Evolutionary conservation across 2,113 vertebrate species (phyloP).

Genomic region (Tragelaphus scriptus): DNA sequence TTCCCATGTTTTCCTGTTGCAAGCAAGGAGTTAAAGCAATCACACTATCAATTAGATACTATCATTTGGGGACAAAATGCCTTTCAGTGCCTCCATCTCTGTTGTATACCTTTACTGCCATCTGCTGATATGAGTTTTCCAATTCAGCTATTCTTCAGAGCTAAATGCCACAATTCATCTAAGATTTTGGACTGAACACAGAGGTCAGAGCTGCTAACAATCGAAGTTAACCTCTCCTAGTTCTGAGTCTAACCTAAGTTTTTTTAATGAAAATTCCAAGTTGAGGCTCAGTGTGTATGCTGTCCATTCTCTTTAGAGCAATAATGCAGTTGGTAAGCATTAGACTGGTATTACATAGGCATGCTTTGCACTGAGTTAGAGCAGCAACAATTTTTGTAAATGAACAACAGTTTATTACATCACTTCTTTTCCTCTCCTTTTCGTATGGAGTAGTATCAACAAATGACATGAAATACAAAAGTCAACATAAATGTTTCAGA

Average conservation of each 20-base stretch:
- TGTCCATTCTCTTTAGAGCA: neutral
- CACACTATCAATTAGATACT: conserved; percentile 78
- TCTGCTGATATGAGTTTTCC: conserved; percentile 82
- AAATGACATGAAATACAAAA: conserved; percentile 69
- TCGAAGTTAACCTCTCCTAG: neutral
- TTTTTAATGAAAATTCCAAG: conserved; percentile 29
- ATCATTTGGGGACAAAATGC: conserved; percentile 55
- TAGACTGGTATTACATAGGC: conserved; percentile 74
- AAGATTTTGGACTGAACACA: neutral
- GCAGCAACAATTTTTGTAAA: conserved; percentile 87
- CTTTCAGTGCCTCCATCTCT: conserved; percentile 25
- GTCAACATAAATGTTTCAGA: conserved; percentile 22
- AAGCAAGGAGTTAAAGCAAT: conserved; percentile 78
- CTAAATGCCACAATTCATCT: neutral
- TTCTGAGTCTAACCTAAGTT: neutral
- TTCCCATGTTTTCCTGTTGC: conserved; percentile 75
- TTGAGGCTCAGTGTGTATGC: neutral
- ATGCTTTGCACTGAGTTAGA: conserved; percentile 84
- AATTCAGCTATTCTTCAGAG: neutral
- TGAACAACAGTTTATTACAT: conserved; percentile 78
- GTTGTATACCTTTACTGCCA: conserved; percentile 90
- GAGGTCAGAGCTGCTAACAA: neutral
- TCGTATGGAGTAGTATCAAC: conserved; percentile 74
- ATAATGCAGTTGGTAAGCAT: neutral
- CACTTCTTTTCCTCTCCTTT: conserved; percentile 74